Evolutionary conservation across 2,888 invertebrate species (phyloP).

Genomic region (Drosophila mulleri): DNA sequence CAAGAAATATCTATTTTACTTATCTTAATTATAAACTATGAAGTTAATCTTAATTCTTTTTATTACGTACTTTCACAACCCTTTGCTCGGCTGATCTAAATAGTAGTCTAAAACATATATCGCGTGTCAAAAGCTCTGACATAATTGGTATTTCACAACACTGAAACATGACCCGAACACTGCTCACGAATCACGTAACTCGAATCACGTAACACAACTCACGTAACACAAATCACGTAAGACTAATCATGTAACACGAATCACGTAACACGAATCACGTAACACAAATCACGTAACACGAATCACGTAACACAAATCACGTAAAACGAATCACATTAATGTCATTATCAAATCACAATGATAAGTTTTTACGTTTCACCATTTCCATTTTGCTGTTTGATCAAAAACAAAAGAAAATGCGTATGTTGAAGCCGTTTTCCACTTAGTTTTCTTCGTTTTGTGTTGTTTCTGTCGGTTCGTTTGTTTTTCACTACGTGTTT

Average conservation of each 20-base stretch:
- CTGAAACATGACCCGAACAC: slow-evolving; percentile 35
- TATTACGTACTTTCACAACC: slow-evolving; percentile 22
- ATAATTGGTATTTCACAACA: slow-evolving; percentile 78
- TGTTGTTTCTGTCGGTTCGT: slow-evolving; percentile 72
- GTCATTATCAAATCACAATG: slow-evolving; percentile 32
- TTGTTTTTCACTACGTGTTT: slow-evolving; percentile 74
- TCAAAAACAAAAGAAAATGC: slow-evolving; percentile 23
- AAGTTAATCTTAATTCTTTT: slow-evolving; percentile 20
- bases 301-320: slow-evolving; percentile 23
- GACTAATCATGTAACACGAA: slow-evolving; percentile 19
- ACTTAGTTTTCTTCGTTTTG: slow-evolving; percentile 55
- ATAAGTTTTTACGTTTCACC: slow-evolving; percentile 46
- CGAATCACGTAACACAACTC: slow-evolving; percentile 1
- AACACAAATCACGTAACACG: slow-evolving; percentile 18
- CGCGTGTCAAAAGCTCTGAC: slow-evolving; percentile 62
- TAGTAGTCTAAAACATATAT: slow-evolving; percentile 43
- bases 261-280: slow-evolving; percentile 19
- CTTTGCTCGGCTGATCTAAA: slow-evolving; percentile 35
- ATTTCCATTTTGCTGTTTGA: slow-evolving; percentile 70
- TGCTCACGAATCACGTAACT: slow-evolving; percentile 18
- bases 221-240: slow-evolving; percentile 30
- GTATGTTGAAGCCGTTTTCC: slow-evolving; percentile 48
- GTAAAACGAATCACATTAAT: slow-evolving; percentile 35
- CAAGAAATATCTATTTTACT: slow-evolving; percentile 20
- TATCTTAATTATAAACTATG: slow-evolving; percentile 32